phyloP scores from a whole-genome alignment of 2,797 vertebrate genomes.

The Psittacula echo region DNA sequence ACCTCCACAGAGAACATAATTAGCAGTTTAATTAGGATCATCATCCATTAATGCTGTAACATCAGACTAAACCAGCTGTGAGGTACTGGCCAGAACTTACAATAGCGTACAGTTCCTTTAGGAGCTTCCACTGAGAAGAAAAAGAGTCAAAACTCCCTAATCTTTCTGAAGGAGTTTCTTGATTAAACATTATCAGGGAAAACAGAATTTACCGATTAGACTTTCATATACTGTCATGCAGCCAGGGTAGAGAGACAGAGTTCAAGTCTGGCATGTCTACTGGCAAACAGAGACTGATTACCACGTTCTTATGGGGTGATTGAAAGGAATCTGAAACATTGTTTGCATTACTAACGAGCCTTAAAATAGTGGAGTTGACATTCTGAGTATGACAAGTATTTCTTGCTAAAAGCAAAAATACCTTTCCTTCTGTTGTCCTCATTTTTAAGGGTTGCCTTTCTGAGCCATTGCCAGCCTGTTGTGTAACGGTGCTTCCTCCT shows the following conservation, averaged over 20 bases:
- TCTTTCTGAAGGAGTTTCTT: slow-evolving; percentile 66
- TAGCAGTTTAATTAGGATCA: slow-evolving; percentile 86
- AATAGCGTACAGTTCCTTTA: slow-evolving; percentile 36
- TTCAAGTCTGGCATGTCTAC: slow-evolving; percentile 39
- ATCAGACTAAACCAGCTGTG: slow-evolving; percentile 69
- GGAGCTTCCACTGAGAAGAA: slow-evolving; percentile 26
- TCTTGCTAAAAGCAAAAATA: slow-evolving; percentile 66
- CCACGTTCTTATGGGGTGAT: slow-evolving; percentile 55
- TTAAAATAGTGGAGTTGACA: slow-evolving; percentile 48
- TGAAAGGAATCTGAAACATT: slow-evolving; percentile 53
- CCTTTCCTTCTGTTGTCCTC: slow-evolving; percentile 64
- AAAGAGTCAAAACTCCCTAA: slow-evolving; percentile 32
- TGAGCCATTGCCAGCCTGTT: slow-evolving; percentile 47
- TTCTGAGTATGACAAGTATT: slow-evolving; percentile 60
- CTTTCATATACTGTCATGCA: slow-evolving; percentile 40
- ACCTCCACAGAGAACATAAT: slow-evolving; percentile 81
- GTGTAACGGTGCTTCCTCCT: slow-evolving; percentile 14
- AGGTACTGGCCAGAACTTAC: slow-evolving; percentile 40
- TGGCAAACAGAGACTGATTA: slow-evolving; percentile 63
- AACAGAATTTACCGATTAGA: slow-evolving; percentile 55
- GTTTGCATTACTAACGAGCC: slow-evolving; percentile 64
- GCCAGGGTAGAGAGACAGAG: slow-evolving; percentile 47
- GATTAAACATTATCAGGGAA: slow-evolving; percentile 68
- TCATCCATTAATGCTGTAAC: slow-evolving; percentile 76
- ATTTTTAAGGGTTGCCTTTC: slow-evolving; percentile 50